phyloP scores from a whole-genome alignment of 2,888 invertebrate genomes.

The Xylocampa areola region DNA sequence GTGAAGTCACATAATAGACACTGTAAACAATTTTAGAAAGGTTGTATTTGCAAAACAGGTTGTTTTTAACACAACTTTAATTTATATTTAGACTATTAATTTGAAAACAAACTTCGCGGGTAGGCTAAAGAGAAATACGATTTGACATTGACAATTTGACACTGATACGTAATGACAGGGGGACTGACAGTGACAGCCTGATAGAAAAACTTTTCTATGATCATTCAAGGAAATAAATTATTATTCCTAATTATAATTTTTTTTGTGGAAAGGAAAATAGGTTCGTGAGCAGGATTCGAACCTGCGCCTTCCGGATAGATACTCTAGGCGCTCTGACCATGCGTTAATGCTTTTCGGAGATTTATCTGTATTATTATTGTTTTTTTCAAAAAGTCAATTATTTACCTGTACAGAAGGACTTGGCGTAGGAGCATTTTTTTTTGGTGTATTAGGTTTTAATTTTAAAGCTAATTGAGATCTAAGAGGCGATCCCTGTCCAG shows the following conservation, averaged over 20 bases:
- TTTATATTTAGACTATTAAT: constrained; percentile 19
- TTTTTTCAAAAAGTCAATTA: not conserved
- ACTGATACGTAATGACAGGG: too few relatives aligned
- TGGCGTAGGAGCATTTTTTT: constrained; percentile 81
- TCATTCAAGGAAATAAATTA: too few relatives aligned
- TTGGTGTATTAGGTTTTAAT: constrained; percentile 90
- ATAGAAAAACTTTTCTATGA: constrained; percentile 7
- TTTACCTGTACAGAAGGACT: constrained; percentile 86
- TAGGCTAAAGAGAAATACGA: constrained; percentile 16
- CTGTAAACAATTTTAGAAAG: constrained; percentile 73
- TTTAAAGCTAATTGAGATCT: constrained; percentile 93
- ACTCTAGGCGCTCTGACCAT: too few relatives aligned
- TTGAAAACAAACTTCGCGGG: constrained; percentile 41
- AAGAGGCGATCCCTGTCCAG: constrained; percentile 93
- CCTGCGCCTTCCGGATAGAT: too few relatives aligned
- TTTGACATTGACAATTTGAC: constrained; percentile 30
- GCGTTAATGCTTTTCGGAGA: too few relatives aligned
- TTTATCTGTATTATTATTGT: constrained; percentile 11
- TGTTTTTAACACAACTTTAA: constrained; percentile 15
- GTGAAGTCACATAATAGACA: constrained; percentile 94
- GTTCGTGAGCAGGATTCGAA: too few relatives aligned
- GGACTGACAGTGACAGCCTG: constrained; percentile 9
- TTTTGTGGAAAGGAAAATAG: too few relatives aligned
- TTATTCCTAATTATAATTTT: too few relatives aligned
- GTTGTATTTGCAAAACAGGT: constrained; percentile 3